A percentile compares a stretch with the other conserved stretches of the same genome.
These are phyloP conservation scores for Pocillopora grandis DNA, from an alignment of 92 coral and sea anemone species.

Conservation along the genomic window DNA sequence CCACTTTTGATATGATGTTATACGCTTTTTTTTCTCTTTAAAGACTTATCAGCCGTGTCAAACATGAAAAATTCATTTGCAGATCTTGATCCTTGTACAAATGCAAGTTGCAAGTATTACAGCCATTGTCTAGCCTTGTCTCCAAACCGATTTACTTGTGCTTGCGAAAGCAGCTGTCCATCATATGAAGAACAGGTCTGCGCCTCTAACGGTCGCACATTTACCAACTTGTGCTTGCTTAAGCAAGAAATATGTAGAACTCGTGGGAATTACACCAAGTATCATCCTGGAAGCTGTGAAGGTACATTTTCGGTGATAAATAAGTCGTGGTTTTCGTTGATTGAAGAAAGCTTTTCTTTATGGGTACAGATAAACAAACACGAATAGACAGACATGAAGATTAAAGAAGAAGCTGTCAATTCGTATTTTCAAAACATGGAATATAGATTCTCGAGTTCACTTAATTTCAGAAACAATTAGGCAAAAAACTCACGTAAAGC, in stretches of 20 bases:
- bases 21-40: no score
- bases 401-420: no score
- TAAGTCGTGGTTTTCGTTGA: no score
- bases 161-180: constrained; percentile 62
- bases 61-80: background rate
- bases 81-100: constrained; percentile 73
- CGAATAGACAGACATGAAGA: no score
- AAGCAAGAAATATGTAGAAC: constrained; percentile 60
- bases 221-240: constrained; percentile 54
- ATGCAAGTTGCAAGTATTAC: constrained; percentile 42
- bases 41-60: no score
- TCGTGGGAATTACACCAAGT: constrained; percentile 21
- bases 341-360: no score
- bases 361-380: no score
- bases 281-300: constrained; percentile 68
- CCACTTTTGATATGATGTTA: no score
- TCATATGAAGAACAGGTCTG: constrained; percentile 57
- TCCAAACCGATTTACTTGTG: constrained; percentile 50
- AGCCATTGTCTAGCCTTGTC: constrained; percentile 53
- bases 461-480: no score
- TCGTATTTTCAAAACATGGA: no score
- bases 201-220: constrained; percentile 61
- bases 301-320: constrained; percentile 18
- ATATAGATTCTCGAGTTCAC: no score
- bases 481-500: no score